Base-by-base conservation (phyloP, 2,888 invertebrate genomes). In the Chaetogeoica ovagalla region DNA sequence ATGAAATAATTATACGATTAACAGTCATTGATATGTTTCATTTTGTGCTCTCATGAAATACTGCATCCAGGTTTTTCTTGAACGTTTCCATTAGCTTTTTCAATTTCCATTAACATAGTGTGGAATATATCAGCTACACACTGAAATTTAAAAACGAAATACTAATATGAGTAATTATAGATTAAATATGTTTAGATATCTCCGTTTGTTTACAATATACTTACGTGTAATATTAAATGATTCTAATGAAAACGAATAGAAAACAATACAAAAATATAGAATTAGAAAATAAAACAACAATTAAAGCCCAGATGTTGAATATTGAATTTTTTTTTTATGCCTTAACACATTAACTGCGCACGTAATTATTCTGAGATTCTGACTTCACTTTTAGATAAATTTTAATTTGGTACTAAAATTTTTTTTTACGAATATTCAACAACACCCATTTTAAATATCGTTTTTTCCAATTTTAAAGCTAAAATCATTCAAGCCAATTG, bases 91-190 rank as follows among this genome's bases (percentile, higher is more conserved):
- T 97, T 96, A 73, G 95, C 94, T 86, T 93, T 92, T 86, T 97
- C 97, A 84, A 97, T 97, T 88, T 96, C 94, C 83, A 91, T 89
- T 82, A 98, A 88, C 85, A 97, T 90, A 83, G 94, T 93, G 85
- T 94, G 94, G 87, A 98, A 98, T 87, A 97, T 94, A 87, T 97
- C 96, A 82, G 93, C 93, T 82, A 97, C 97, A 85, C 95, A 93
- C 94, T 95, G 89, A 90, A 90, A 83, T 83, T 55, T n/a, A 59
- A 52, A 43, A 37, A 57, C n/a, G 9, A 59, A 74, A 11, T 13
- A 21, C 11, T 11, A 63, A 52, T 63, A 30, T 17, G 65, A 65
- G 17, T 72, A 2, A 48, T 48, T 13, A 4, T 17, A 23, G 4
- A 15, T 2, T 30, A 48, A 13, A 48, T 15, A 52, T 23, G 30